Evolutionary conservation across 2,113 vertebrate genomes (phyloP).

Genomic region (Dicaeum eximium): DNA sequence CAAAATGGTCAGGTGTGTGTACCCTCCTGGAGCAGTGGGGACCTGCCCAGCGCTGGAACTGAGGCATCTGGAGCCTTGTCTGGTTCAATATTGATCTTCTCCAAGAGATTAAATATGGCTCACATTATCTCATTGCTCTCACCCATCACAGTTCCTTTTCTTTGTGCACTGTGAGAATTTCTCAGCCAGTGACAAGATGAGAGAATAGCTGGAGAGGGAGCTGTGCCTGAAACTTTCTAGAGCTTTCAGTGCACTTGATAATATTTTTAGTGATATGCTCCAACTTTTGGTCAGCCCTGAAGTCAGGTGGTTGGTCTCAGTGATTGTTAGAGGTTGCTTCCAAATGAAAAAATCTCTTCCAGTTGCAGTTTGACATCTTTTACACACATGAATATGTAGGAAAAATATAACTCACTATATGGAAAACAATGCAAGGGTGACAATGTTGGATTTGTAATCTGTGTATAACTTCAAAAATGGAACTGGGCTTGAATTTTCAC

Average conservation of each 20-base stretch:
- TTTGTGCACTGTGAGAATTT: background rate
- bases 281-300: background rate
- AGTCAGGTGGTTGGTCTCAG: background rate
- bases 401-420: background rate
- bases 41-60: background rate
- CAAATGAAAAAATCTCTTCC: background rate
- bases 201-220: background rate
- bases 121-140: background rate
- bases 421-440: background rate
- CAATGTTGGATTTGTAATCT: background rate
- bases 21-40: background rate
- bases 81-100: background rate
- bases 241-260: background rate
- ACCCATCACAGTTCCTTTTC: background rate
- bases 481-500: background rate
- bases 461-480: background rate
- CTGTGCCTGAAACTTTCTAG: background rate
- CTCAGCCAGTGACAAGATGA: background rate
- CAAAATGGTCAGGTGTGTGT: rapidly evolving
- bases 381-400: background rate
- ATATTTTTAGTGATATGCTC: background rate
- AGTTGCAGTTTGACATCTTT: background rate
- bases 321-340: background rate
- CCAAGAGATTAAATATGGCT: background rate
- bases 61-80: background rate